phyloP scores from a whole-genome alignment of 2,113 vertebrate genomes.

The Strix uralensis region DNA sequence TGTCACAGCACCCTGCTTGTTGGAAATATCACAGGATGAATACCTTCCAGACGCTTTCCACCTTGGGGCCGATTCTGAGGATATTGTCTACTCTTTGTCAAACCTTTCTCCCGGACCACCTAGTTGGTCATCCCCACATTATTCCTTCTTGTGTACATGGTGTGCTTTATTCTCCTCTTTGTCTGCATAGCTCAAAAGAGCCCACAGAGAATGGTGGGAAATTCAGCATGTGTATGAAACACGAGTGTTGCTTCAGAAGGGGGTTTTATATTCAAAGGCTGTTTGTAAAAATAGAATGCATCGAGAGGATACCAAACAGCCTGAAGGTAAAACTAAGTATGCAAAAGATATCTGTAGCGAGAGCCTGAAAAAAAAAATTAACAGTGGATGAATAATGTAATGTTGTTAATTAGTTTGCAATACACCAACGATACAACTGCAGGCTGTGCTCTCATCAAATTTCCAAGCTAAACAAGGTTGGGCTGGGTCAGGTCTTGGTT shows the following conservation, averaged over 20 bases:
- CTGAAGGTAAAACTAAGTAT: slow-evolving; percentile 27
- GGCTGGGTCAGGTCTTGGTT: background rate
- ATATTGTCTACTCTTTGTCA: background rate
- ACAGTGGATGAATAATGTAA: background rate
- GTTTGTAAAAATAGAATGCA: slow-evolving; percentile 3
- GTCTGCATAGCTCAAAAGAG: background rate
- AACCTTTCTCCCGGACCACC: background rate
- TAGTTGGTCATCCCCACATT: background rate
- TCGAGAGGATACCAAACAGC: slow-evolving; percentile 10
- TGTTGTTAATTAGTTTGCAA: slow-evolving; percentile 46
- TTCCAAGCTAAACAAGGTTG: background rate
- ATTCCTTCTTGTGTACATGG: background rate
- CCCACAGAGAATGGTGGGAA: background rate
- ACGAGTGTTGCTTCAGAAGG: background rate
- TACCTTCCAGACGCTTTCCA: background rate
- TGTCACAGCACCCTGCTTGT: background rate
- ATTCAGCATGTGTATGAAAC: background rate
- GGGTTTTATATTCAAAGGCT: background rate
- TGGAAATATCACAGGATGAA: background rate
- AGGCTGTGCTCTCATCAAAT: background rate
- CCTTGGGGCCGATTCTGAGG: background rate
- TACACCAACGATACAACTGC: background rate
- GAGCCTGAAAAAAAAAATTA: background rate
- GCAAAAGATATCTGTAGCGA: background rate
- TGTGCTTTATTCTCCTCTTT: background rate